A percentile compares a stretch with the other conserved stretches of the same genome.
These are phyloP conservation scores for Gadus macrocephalus DNA, from an alignment of 2,113 vertebrate species.

Conservation along the genomic window DNA sequence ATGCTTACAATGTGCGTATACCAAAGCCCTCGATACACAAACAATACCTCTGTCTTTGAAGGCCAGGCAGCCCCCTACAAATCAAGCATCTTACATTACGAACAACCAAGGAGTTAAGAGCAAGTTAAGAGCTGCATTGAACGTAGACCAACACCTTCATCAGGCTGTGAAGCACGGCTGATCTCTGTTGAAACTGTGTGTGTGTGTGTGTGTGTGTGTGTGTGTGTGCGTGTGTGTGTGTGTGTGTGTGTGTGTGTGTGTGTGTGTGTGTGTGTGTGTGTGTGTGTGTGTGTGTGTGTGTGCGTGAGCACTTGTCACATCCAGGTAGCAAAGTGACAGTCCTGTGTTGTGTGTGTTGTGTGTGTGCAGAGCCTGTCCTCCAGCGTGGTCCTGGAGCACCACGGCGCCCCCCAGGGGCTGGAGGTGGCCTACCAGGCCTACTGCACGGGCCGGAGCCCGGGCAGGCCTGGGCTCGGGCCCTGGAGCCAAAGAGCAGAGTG, in stretches of 20 bases:
- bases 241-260: too few relatives aligned
- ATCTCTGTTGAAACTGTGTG: background rate
- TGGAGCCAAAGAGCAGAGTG: conserved; percentile 54
- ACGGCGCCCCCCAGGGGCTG: conserved; percentile 61
- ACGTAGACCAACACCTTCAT: too few relatives aligned
- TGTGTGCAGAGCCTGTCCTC: conserved; percentile 69
- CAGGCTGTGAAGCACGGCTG: too few relatives aligned
- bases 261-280: too few relatives aligned
- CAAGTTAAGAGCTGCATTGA: too few relatives aligned
- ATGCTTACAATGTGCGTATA: conserved; percentile 74
- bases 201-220: background rate
- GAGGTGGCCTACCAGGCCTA: conserved; percentile 61
- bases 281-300: background rate
- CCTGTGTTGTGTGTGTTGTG: too few relatives aligned
- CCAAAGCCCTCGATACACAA: background rate
- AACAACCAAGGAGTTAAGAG: background rate
- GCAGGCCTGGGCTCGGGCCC: background rate
- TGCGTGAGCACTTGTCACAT: background rate
- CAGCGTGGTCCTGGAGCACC: conserved; percentile 71
- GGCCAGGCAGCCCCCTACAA: background rate
- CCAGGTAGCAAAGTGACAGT: background rate
- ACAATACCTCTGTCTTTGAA: background rate
- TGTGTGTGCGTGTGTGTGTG: too few relatives aligned
- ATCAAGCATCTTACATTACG: background rate
- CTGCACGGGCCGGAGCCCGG: conserved; percentile 30